A percentile compares a stretch with the other conserved stretches of the same genome.
Conservation (phyloP, 2,888 invertebrate species). For the Physocephala rufipes region DNA sequence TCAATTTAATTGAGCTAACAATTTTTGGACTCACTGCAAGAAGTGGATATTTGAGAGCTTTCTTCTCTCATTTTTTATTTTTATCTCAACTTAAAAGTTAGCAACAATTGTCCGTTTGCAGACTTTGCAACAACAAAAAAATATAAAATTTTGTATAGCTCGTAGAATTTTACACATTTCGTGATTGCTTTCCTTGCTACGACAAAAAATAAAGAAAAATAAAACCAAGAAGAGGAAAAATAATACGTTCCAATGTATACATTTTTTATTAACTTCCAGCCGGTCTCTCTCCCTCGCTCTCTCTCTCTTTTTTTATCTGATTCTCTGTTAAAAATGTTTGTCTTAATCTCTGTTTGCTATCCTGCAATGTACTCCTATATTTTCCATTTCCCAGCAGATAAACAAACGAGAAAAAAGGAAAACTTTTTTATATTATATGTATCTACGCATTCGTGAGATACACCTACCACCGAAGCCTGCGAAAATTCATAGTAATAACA, state of each 20-base stretch:
- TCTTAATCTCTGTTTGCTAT: neutral
- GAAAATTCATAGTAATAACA: slow-evolving; percentile 17
- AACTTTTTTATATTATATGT: neutral
- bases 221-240: neutral
- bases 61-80: too few relatives aligned
- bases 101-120: slow-evolving; percentile 37
- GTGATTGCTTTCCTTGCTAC: neutral
- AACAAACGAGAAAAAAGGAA: neutral
- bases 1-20: neutral
- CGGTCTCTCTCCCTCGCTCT: neutral
- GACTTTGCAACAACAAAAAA: neutral
- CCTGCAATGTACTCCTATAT: neutral
- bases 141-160: neutral
- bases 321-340: neutral
- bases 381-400: slow-evolving; percentile 15
- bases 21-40: neutral
- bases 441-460: slow-evolving; percentile 21
- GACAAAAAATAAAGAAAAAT: neutral
- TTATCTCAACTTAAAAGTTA: slow-evolving; percentile 9
- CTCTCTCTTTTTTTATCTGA: neutral
- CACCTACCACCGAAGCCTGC: slow-evolving; percentile 16
- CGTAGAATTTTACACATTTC: neutral
- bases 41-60: neutral
- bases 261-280: neutral
- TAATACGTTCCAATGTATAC: neutral